phyloP scores from a whole-genome alignment of 2,797 vertebrate genomes.

The Rhinogobio ventralis region DNA sequence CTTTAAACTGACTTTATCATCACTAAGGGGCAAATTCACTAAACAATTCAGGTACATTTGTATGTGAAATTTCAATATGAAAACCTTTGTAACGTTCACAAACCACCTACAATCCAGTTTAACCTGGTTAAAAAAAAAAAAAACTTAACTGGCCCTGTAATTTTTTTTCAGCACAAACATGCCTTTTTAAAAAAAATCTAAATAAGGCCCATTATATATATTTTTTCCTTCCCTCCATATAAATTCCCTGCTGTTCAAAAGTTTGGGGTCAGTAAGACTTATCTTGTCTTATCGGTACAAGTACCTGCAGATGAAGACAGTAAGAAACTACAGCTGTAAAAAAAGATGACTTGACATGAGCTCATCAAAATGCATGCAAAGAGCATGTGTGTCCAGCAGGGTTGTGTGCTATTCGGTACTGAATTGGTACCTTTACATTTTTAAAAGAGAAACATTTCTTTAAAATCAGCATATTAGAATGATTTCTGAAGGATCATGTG shows the following conservation, averaged over 20 bases:
- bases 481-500: not conserved
- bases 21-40: constrained; percentile 27
- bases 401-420: not conserved
- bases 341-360: constrained; percentile 27
- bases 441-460: not conserved
- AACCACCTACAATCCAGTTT: not conserved
- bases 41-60: constrained; percentile 17
- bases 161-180: not conserved
- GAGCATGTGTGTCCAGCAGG: not conserved
- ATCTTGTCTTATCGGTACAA: constrained; percentile 44
- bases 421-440: not conserved
- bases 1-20: constrained; percentile 14
- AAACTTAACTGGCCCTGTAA: not conserved
- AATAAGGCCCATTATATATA: too few relatives aligned
- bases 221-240: too few relatives aligned
- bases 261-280: not conserved
- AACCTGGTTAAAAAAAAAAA: too few relatives aligned
- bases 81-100: not conserved
- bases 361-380: constrained; percentile 11
- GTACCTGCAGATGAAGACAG: constrained; percentile 40
- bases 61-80: not conserved
- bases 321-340: constrained; percentile 36
- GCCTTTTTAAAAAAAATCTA: not conserved
- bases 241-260: too few relatives aligned
- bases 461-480: not conserved